Conservation (phyloP, 2,113 vertebrate genomes). For the Empidonax alnorum region DNA sequence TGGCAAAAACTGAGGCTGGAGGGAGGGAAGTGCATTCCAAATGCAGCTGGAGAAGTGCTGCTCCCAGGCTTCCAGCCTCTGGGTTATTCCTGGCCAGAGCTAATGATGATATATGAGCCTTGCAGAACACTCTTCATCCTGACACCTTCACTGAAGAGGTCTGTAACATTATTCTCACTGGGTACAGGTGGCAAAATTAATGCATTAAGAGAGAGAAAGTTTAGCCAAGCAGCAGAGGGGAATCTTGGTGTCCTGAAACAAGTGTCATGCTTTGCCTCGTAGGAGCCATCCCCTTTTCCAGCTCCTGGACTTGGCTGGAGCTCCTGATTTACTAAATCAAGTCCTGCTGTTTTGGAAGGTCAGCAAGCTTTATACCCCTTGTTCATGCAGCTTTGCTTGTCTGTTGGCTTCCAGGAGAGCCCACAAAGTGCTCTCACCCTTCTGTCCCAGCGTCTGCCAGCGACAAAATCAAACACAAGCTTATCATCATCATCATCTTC, state of each 20-base stretch:
- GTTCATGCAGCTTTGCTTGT: not conserved
- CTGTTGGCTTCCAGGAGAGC: not conserved
- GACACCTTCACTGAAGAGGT: not conserved
- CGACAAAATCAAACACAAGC: not conserved
- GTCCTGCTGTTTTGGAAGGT: not conserved
- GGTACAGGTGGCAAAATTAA: slow-evolving; percentile 25
- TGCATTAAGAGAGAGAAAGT: not conserved
- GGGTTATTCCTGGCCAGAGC: slow-evolving; percentile 27
- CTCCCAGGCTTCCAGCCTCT: not conserved
- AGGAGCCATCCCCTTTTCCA: not conserved
- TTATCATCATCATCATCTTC: not conserved
- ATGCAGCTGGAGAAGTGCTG: not conserved
- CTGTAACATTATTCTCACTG: not conserved
- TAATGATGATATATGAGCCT: slow-evolving; percentile 56
- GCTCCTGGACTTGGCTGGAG: not conserved
- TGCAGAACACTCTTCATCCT: slow-evolving; percentile 5
- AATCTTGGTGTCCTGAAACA: not conserved
- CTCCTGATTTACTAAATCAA: not conserved
- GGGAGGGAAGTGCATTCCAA: not conserved
- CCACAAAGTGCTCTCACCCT: not conserved
- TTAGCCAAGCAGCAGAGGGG: not conserved
- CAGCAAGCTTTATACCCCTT: not conserved
- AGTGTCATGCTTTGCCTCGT: not conserved
- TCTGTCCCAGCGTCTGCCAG: not conserved
- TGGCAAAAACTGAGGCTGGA: not conserved